Conservation (phyloP, 1,140 invertebrate genomes). For the Anoplolepis gracilipes region DNA sequence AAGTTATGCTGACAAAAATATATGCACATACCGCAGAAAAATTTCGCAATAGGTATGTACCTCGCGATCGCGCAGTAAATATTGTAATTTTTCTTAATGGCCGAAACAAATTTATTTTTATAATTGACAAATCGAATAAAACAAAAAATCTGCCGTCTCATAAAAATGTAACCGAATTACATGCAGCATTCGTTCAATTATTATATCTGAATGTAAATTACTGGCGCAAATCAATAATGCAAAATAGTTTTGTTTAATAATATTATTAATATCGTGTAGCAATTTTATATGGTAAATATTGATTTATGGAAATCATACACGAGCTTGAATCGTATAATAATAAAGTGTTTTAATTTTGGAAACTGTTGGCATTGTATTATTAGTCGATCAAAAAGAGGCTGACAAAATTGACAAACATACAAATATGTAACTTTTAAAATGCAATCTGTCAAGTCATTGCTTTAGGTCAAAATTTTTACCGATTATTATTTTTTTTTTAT, state of each 20-base stretch:
- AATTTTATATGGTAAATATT: no score
- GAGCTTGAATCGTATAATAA: not conserved
- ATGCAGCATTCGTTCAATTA: not conserved
- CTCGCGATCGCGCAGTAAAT: not conserved
- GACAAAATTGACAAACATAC: not conserved
- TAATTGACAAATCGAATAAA: not conserved
- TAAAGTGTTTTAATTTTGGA: not conserved
- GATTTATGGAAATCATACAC: not conserved
- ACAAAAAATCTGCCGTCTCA: not conserved
- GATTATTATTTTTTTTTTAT: no score
- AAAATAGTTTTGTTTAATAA: not conserved
- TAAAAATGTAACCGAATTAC: not conserved
- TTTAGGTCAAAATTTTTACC: not conserved
- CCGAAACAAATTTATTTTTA: not conserved
- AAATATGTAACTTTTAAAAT: not conserved
- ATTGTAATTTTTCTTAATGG: not conserved
- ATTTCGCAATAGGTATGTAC: constrained; percentile 13
- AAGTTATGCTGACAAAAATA: constrained; percentile 35
- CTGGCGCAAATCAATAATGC: not conserved
- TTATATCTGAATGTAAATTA: constrained; percentile 8
- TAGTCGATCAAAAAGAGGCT: not conserved
- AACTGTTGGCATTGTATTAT: not conserved
- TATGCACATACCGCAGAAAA: not conserved
- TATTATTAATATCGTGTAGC: not conserved
- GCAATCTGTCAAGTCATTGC: not conserved